Evolutionary conservation across 92 coral and sea anemone species (phyloP), one percentile per base, ranked within the genome.

Genomic region (Epizoanthus illoricatus): DNA sequence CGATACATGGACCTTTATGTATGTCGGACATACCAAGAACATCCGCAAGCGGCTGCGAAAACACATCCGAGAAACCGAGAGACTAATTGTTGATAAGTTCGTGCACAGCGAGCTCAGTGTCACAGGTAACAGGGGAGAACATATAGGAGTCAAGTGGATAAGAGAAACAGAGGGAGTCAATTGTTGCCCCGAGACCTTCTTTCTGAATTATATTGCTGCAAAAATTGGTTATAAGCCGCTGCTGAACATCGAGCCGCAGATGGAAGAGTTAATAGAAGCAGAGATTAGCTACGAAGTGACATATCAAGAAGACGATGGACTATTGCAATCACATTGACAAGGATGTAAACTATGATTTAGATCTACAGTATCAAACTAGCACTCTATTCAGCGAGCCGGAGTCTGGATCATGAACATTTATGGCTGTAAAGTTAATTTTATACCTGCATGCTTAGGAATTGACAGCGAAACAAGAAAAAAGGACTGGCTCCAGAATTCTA

Each of bases 51-150:
- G 81, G 18, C 71, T 76, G 21, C 65, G 81, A n/a, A 76, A 76
- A 33, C 81, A 76, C 65, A 61, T 76, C 56, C 42, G 81, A 61
- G 81, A 76, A 62, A 76, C 81, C 5, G 81, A 76, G 43, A 76
- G 64, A 43, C 81, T 76, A 4, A 76, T 62, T 43, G 81, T 76
- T 40, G 81, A 76, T 57, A 76, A 76, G 28, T 76, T 76, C 16
- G 70, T 76, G 70, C 81, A 76, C 70, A 76, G 81, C 39, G 81
- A 76, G 43, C 19, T 76, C 70, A 76, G 81, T 62, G 81, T 76
- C 2, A 76, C 81, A 4, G 81, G 81, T 0, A 76, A 76, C 58
- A 61, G 52, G 45, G 81, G 81, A 21, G 81, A 76, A 10, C 81
- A 62, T n/a, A 41, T 76, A 17, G 81, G 81, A 61, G 81, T 76